Conservation (phyloP, 1,140 invertebrate genomes). For the Tribolium castaneum region DNA sequence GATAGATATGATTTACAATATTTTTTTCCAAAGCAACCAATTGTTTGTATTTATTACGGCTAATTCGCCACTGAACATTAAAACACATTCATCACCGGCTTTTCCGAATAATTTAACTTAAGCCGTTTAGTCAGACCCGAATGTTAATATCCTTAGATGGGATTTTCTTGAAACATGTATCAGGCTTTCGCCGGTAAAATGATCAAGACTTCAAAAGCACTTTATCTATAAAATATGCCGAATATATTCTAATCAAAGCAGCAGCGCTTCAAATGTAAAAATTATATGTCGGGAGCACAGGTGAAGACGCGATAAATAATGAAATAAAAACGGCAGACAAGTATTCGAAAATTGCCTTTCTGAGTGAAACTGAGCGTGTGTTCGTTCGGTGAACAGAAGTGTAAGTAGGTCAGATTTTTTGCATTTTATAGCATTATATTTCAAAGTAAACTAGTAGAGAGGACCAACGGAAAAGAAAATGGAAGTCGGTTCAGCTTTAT, state of each 20-base stretch:
- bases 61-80: neutral
- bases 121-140: neutral
- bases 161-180: constrained; percentile 7
- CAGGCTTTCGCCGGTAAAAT: neutral
- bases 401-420: constrained; percentile 40
- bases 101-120: constrained; percentile 2
- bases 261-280: constrained; percentile 1
- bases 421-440: constrained; percentile 39
- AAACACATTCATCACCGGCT: neutral
- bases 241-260: neutral
- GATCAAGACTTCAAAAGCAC: neutral
- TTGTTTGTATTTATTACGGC: neutral
- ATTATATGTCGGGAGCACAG: neutral
- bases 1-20: neutral
- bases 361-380: constrained; percentile 2
- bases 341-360: constrained; percentile 13
- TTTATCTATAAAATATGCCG: neutral
- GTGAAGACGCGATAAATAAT: constrained; percentile 9
- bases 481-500: constrained; percentile 29
- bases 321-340: neutral
- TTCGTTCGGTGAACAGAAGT: constrained; percentile 26
- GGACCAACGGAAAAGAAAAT: constrained; percentile 4
- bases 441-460: constrained; percentile 18
- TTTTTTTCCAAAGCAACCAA: no score
- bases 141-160: constrained; percentile 5